These are phyloP conservation scores for Anthoscopus minutus DNA, from an alignment of 2,113 vertebrate genomes.

Conservation along the genomic window DNA sequence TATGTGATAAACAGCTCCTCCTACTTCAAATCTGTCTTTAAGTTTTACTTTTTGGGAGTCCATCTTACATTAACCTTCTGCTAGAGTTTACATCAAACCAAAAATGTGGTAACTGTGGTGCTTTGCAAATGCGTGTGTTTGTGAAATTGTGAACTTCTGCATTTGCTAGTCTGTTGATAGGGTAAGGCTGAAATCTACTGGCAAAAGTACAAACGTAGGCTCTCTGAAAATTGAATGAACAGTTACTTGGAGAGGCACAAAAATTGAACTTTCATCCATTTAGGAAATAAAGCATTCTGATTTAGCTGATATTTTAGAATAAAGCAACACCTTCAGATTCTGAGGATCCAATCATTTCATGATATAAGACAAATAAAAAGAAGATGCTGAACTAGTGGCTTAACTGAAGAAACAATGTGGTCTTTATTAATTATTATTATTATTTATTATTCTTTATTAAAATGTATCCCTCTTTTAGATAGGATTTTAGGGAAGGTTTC, in stretches of 20 bases:
- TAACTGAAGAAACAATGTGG: not conserved
- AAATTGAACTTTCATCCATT: not conserved
- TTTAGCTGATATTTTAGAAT: not conserved
- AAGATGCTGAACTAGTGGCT: not conserved
- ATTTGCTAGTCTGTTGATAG: not conserved
- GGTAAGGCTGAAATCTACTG: slow-evolving; percentile 26
- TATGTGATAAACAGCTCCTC: slow-evolving; percentile 56
- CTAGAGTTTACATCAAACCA: slow-evolving; percentile 18
- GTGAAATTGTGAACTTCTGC: not conserved
- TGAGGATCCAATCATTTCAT: not conserved
- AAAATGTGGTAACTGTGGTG: not conserved
- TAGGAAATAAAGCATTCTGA: not conserved
- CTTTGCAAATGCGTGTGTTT: not conserved
- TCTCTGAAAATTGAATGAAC: not conserved
- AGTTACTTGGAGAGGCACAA: not conserved
- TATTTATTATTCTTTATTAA: too few relatives aligned
- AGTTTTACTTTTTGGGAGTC: slow-evolving; percentile 33
- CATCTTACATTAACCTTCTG: slow-evolving; percentile 60
- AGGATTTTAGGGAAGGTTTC: not conserved
- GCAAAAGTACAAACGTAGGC: not conserved
- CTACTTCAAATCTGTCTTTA: slow-evolving; percentile 58
- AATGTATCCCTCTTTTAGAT: not conserved
- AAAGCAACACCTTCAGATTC: not conserved
- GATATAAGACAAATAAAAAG: not conserved
- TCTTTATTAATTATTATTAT: too few relatives aligned